Percentiles rank a stretch among this genome's conserved stretches.
phyloP scores from a whole-genome alignment of 2,113 vertebrate genomes.

The Ovis canadensis region DNA sequence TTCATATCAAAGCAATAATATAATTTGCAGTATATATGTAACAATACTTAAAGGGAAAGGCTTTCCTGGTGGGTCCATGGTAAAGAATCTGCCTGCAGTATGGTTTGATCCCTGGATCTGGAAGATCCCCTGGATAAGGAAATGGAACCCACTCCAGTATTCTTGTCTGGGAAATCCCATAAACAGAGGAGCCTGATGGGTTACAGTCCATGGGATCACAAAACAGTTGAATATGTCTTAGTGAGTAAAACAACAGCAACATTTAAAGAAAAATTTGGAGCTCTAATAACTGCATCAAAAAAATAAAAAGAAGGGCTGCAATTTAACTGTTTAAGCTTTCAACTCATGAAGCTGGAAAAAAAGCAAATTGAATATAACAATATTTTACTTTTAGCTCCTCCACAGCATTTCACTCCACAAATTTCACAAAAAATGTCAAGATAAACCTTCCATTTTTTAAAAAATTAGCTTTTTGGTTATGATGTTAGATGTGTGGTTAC shows the following conservation, averaged over 20 bases:
- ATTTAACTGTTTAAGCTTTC: neutral
- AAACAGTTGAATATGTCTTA: neutral
- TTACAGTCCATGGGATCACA: neutral
- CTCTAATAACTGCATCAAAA: neutral
- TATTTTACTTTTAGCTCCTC: neutral
- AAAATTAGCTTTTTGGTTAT: neutral
- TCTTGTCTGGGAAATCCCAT: neutral
- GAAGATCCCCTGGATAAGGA: neutral
- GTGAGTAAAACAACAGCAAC: neutral
- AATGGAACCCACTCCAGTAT: neutral
- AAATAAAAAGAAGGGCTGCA: neutral
- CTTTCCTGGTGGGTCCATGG: neutral
- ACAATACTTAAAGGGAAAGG: neutral
- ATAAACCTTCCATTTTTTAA: neutral
- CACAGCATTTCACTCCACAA: neutral
- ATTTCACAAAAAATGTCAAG: neutral
- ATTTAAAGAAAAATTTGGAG: neutral
- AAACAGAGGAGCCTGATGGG: neutral
- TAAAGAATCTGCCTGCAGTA: neutral
- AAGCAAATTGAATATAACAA: neutral
- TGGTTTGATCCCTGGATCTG: neutral
- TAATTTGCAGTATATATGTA: neutral
- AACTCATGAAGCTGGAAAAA: neutral
- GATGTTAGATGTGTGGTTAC: neutral
- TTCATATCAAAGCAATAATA: neutral